Percentiles rank a stretch among this genome's conserved stretches.
These are phyloP conservation scores for Hanleya hanleyi DNA, from an alignment of 2,888 invertebrate genomes.

Conservation along the genomic window DNA sequence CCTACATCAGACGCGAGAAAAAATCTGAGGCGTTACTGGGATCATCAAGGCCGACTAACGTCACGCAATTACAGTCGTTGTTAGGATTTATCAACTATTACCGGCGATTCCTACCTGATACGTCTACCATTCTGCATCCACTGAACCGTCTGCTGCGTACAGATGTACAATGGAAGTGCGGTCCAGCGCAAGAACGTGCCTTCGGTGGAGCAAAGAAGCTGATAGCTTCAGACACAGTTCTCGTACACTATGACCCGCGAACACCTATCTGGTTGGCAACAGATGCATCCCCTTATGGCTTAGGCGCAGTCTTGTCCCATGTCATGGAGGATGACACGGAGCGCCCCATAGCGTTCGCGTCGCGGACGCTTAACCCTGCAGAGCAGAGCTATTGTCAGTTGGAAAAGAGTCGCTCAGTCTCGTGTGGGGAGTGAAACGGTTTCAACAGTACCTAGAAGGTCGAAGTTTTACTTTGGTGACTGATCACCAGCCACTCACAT, in stretches of 20 bases:
- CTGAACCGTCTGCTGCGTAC: constrained; percentile 21
- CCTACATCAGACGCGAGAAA: constrained; percentile 25
- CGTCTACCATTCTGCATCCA: constrained; percentile 18
- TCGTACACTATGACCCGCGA: constrained; percentile 62
- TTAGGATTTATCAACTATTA: constrained; percentile 22
- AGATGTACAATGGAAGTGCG: constrained; percentile 32
- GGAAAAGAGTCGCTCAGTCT: constrained; percentile 72
- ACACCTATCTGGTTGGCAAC: constrained; percentile 61
- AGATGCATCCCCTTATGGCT: constrained; percentile 69
- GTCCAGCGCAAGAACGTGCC: constrained; percentile 22
- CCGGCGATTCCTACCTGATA: constrained; percentile 12
- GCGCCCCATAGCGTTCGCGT: constrained; percentile 71
- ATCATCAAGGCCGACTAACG: constrained; percentile 12
- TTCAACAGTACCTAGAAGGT: too few species aligned
- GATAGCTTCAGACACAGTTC: constrained; percentile 37
- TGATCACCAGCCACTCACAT: background rate
- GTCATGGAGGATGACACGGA: constrained; percentile 31
- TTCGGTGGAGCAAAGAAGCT: constrained; percentile 41
- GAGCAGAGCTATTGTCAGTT: constrained; percentile 69
- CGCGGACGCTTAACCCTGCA: constrained; percentile 70
- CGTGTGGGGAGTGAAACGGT: constrained; percentile 52
- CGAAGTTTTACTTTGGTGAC: background rate
- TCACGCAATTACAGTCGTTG: constrained; percentile 9
- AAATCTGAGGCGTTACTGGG: constrained; percentile 26
- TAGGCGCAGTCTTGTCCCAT: constrained; percentile 62